Percentiles rank a stretch among this genome's conserved stretches.
These are phyloP conservation scores for Drusus annulatus DNA, from an alignment of 1,140 invertebrate genomes.

Conservation along the genomic window DNA sequence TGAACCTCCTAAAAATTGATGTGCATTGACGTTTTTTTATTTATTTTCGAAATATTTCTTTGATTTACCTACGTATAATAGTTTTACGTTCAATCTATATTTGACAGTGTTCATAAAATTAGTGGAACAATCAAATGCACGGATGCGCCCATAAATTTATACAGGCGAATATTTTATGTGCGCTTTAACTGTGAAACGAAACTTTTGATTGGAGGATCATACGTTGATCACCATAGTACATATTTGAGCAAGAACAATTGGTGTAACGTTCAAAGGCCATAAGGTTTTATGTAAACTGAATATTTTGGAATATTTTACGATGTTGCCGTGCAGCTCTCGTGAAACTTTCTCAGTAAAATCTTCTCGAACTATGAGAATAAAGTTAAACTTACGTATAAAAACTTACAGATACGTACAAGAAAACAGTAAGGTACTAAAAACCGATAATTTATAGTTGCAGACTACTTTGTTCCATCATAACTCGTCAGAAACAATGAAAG, in stretches of 20 bases:
- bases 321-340: background rate
- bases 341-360: too few relatives aligned
- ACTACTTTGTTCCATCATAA: too few relatives aligned
- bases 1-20: too few relatives aligned
- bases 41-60: too few relatives aligned
- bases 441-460: too few relatives aligned
- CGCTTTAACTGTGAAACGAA: background rate
- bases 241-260: conserved; percentile 21
- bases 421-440: too few relatives aligned
- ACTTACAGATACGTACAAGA: too few relatives aligned
- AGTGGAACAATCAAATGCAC: background rate
- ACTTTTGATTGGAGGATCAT: conserved; percentile 32
- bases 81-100: too few relatives aligned
- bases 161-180: background rate
- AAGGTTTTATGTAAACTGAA: conserved; percentile 9
- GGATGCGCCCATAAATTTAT: background rate
- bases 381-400: too few relatives aligned
- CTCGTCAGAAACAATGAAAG: background rate
- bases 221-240: conserved; percentile 13
- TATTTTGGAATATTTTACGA: conserved; percentile 3
- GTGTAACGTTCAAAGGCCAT: background rate
- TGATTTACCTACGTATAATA: too few relatives aligned
- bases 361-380: too few relatives aligned
- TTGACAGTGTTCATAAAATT: background rate
- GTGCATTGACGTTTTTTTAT: too few relatives aligned